Conservation (phyloP, 30 jellyfish, hydroid and myxozoan species). For the Clytia hemisphaerica region DNA sequence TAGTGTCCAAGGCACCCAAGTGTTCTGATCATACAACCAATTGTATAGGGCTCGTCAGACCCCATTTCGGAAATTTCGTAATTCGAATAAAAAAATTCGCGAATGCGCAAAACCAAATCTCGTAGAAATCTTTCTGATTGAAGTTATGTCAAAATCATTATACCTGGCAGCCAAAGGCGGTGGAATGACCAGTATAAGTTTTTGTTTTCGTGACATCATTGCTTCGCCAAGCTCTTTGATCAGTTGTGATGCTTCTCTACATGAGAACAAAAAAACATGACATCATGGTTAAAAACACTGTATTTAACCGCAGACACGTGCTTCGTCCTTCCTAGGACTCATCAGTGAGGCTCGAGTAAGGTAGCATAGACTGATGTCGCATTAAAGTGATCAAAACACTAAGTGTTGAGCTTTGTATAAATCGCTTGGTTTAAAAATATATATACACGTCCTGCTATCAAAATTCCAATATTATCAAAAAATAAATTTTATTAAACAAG, state of each 20-base stretch:
- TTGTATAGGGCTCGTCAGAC: too few relatives aligned
- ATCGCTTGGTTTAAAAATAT: neutral
- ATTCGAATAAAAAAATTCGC: too few relatives aligned
- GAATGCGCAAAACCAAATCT: too few relatives aligned
- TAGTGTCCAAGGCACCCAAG: too few relatives aligned
- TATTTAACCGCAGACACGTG: neutral
- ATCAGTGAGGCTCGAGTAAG: too few relatives aligned
- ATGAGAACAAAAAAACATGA: neutral
- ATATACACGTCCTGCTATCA: too few relatives aligned
- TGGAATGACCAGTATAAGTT: conserved; percentile 78
- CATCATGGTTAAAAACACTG: neutral
- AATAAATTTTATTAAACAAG: neutral
- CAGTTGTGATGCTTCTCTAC: conserved; percentile 58
- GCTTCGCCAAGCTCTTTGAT: conserved; percentile 93
- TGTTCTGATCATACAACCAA: too few relatives aligned
- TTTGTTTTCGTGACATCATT: conserved; percentile 54
- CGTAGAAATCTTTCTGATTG: too few relatives aligned
- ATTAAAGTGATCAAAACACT: neutral
- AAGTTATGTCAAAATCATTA: too few relatives aligned
- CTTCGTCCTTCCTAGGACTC: too few relatives aligned
- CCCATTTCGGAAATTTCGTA: too few relatives aligned
- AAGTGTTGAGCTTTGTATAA: too few relatives aligned
- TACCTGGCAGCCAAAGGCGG: conserved; percentile 86
- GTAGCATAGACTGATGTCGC: neutral
- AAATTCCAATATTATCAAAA: neutral